Percentiles rank a stretch among this genome's conserved stretches.
These are phyloP conservation scores for Brachymystax lenok DNA, from an alignment of 2,797 vertebrate genomes.

Conservation along the genomic window DNA sequence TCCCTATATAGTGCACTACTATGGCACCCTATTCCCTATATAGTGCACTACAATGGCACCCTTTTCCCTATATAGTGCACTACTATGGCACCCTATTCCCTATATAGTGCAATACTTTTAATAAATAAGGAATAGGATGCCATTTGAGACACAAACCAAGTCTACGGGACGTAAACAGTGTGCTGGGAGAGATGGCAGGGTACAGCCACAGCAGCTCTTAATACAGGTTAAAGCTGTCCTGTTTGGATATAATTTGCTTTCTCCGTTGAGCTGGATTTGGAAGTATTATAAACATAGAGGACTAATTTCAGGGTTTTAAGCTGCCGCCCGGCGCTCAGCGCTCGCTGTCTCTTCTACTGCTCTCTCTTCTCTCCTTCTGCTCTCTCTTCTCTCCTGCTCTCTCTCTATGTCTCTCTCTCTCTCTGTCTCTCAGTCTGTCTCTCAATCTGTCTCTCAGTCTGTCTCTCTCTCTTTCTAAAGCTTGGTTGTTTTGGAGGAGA, in stretches of 20 bases:
- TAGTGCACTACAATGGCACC: background rate
- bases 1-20: too few relatives aligned
- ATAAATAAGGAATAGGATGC: background rate
- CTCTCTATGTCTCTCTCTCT: too few relatives aligned
- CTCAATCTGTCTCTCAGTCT: too few relatives aligned
- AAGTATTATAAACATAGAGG: background rate
- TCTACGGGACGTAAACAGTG: background rate
- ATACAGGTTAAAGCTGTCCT: slow-evolving; percentile 4
- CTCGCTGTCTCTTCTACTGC: background rate
- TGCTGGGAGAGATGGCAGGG: background rate
- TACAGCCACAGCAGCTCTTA: background rate
- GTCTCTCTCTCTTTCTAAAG: too few relatives aligned
- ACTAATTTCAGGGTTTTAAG: background rate
- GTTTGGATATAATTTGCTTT: background rate
- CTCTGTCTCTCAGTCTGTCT: too few relatives aligned
- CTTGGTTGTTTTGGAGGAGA: too few relatives aligned
- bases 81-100: too few relatives aligned
- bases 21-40: too few relatives aligned
- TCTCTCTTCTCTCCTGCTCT: too few relatives aligned
- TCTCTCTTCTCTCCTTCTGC: background rate
- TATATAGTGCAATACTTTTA: background rate
- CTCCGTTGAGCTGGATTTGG: background rate
- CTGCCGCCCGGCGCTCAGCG: background rate
- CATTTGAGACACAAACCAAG: background rate
- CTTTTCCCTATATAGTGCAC: too few relatives aligned